These are phyloP conservation scores for Ladona fulva DNA, from an alignment of 1,140 invertebrate species.

Conservation along the genomic window DNA sequence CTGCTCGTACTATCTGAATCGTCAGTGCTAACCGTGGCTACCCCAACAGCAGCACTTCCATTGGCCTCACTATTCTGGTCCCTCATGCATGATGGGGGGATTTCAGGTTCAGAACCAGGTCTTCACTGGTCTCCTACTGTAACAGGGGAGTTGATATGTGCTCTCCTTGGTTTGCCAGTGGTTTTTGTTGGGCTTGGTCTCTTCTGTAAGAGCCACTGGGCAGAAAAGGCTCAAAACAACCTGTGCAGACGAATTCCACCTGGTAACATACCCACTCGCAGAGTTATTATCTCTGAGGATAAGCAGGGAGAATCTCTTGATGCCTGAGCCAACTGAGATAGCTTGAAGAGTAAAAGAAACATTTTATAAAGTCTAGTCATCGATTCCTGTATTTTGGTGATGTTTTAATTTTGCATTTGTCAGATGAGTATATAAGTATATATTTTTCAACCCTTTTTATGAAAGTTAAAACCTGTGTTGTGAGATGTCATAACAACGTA, in stretches of 20 bases:
- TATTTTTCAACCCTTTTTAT: conserved; percentile 10
- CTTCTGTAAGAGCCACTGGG: conserved; percentile 40
- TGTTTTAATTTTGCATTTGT: background rate
- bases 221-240: background rate
- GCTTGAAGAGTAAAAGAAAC: background rate
- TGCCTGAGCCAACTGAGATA: background rate
- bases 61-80: conserved; percentile 51
- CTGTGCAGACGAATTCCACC: background rate
- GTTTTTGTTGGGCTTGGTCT: conserved; percentile 44
- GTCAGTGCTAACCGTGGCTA: conserved; percentile 46
- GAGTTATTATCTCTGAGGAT: background rate
- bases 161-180: conserved; percentile 46
- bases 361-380: background rate
- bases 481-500: background rate
- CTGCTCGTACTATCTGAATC: conserved; percentile 47
- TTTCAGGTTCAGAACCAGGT: background rate
- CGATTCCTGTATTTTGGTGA: conserved; percentile 9
- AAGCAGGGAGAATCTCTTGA: background rate
- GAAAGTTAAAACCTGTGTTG: background rate
- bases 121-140: conserved; percentile 45
- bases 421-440: conserved; percentile 3
- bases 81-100: conserved; percentile 39
- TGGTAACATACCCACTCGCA: background rate
- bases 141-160: conserved; percentile 48
- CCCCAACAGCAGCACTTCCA: conserved; percentile 42